Evolutionary conservation across 2,797 vertebrate genomes (phyloP), one percentile per base, ranked within the genome.

Genomic region (Nasua narica): DNA sequence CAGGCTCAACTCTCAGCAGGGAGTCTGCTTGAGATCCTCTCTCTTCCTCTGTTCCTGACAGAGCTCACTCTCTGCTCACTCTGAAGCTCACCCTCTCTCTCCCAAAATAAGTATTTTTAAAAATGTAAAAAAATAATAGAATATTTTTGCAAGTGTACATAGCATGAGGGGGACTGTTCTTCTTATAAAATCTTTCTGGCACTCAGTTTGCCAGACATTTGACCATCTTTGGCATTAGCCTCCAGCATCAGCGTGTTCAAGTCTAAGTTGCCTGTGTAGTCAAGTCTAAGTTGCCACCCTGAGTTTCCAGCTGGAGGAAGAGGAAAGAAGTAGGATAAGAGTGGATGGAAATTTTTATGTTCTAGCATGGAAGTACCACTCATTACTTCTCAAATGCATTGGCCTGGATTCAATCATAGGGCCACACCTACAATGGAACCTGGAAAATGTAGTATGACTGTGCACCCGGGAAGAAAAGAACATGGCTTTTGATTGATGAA

Each of bases 351-450:
- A 40, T 43, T 62, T 81, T 70, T 3, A 1, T 67, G 19, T 76
- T 27, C 27, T 19, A 8, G 12, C 2, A 0, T 29, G 3, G 14
- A 84, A n/a, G 7, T 14, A 65, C 2, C 4, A 19, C 5, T n/a
- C 43, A 65, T 6, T 2, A 13, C 14, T 79, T 87, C 40, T 69
- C 23, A 87, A 52, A 83, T 15, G 3, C 7, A 11, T 13, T 19
- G 25, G 0, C 13, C 6, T 27, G 56, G 14, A 70, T 76, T 92
- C 65, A 94, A 15, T 77, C 46, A 84, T 3, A 62, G 32, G 10
- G 15, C 21, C 11, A 60, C 11, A 78, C 5, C 19, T 40, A 4
- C 2, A 69, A 7, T 13, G 21, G 13, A 76, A 7, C 3, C 16
- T 56, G 12, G n/a, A 12, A 56, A 48, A 74, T 50, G 50, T 3